Evolutionary conservation across 2,113 vertebrate species (phyloP), one percentile per base, ranked within the genome.

Genomic region (Nymphicus hollandicus): DNA sequence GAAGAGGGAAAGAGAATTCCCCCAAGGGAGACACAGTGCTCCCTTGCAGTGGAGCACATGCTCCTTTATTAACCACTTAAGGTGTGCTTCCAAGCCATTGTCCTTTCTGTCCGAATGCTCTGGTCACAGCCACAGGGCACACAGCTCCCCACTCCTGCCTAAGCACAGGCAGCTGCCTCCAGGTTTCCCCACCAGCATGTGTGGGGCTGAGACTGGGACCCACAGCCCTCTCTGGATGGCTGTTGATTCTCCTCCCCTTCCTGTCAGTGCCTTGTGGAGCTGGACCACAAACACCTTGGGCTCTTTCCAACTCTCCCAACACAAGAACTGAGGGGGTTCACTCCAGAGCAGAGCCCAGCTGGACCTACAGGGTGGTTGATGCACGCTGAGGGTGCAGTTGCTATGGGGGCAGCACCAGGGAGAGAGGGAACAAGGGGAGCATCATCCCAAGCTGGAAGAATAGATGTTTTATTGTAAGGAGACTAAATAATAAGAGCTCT

Each of bases 281-380:
- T 70, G 81, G 31, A 39, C 25, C 7, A 17, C 1, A 3, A 35
- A n/a, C 11, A 35, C 2, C 7, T 1, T 13, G 9, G 13, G n/a
- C 31, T 95, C 29, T 70, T 37, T 79, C 49, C 35, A 39, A 11
- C 37, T 61, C 2, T 86, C 13, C 24, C 41, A 33, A 17, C 19
- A 20, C 43, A 14, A 5, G 23, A 85, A 49, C 11, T 2, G 25
- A 46, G 25, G 22, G 22, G 17, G 1, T 63, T 61, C 23, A 10
- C 15, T 15, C 46, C 27, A 69, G 35, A 70, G 2, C 14, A 66
- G 39, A 72, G 39, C 35, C 66, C n/a, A 41, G 18, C 14, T 58
- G 52, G 7, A 10, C 18, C 4, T 25, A 13, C 2, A 5, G 37
- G 29, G 49, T 35, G 35, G 33, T 13, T 72, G 47, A 27, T 46